Base-by-base conservation (phyloP, 1,140 invertebrate genomes). In the Oryzaephilus surinamensis region DNA sequence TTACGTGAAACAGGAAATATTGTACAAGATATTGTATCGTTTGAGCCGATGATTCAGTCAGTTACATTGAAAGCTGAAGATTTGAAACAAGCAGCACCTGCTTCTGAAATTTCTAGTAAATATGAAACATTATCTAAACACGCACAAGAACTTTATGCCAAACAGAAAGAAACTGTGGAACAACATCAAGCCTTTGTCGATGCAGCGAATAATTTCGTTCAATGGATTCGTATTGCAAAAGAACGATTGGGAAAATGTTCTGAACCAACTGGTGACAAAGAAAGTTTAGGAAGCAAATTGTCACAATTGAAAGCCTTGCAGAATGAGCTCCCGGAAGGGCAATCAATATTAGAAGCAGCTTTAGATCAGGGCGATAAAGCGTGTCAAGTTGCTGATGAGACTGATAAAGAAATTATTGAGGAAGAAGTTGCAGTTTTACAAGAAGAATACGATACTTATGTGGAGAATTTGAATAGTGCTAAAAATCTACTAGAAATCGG, bases 11-110 rank as follows among this genome's bases (percentile, higher is more conserved):
- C 88, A 11, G 89, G 87, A 59, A 91, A 85, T 61, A 91, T 94
- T 55, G 87, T 93, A 11, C 87, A 91, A 65, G 89, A 94, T 63
- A 92, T 94, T 51, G 88, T 92, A 35, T 88, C 86, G 11, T 90
- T 93, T 64, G 88, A 93, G 61, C 90, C 90, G 3, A 92, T 93
- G 85, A 93, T 94, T 48, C 86, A 91, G 58, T 91, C 87, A 19
- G 86, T 93, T 8, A 81, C 86, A 26, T 85, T 81, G 19, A 93
- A 92, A 69, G 89, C 88, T 35, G 88, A 87, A 51, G 86, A 90
- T 65, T 64, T 91, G 35, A 81, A 81, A 64, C 86, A 88, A 65
- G 84, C 81, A 32, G 81, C 77, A 30, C 86, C 85, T 4, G 83
- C 85, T 6, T 83, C 84, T 3, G 88, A 92, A 63, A 93, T 94